Evolutionary conservation across 2,888 invertebrate species (phyloP), one percentile per base, ranked within the genome.

Genomic region (Choristoneura rosaceana): DNA sequence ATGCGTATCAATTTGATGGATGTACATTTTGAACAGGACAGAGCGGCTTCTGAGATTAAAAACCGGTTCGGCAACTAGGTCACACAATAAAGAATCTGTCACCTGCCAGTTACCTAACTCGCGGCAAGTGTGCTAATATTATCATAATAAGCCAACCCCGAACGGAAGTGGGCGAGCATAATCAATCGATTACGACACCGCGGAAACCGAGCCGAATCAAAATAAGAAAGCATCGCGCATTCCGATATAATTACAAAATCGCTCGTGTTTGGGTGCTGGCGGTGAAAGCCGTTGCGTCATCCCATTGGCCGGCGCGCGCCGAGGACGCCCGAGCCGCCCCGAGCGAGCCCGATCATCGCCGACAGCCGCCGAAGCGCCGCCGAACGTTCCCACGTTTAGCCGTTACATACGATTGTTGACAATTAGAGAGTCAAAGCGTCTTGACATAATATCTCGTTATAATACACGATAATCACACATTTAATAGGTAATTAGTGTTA

Each of bases 181-280:
- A 75, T 79, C 78, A 80, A 80, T 81, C 78, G 79, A 74, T 75
- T 76, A 79, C 78, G 87, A 90, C 79, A 77, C 67, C 79, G 77
- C 87, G 86, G 89, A 88, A 91, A 88, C 85, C 78, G 80, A 87
- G 84, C 85, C 87, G 84, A 90, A 87, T 85, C 87, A 81, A 87
- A 90, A 89, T 90, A 90, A 88, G 90, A 92, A 91, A 92, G 91
- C 89, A 88, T 87, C 81, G 85, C 88, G 85, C 89, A 90, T 91
- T 88, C 89, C 88, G 83, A 86, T 89, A 86, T 88, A 90, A 90
- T 91, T 91, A 91, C 86, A 90, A 87, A 89, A 88, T 86, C 87
- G 83, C 71, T 73, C 71, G 71, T 79, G 81, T 85, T 84, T 81
- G 84, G 84, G 82, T 69, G 69, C 73, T 79, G 81, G 81, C 79